Evolutionary conservation across 2,113 vertebrate species (phyloP).

Genomic region (Bungarus multicinctus): DNA sequence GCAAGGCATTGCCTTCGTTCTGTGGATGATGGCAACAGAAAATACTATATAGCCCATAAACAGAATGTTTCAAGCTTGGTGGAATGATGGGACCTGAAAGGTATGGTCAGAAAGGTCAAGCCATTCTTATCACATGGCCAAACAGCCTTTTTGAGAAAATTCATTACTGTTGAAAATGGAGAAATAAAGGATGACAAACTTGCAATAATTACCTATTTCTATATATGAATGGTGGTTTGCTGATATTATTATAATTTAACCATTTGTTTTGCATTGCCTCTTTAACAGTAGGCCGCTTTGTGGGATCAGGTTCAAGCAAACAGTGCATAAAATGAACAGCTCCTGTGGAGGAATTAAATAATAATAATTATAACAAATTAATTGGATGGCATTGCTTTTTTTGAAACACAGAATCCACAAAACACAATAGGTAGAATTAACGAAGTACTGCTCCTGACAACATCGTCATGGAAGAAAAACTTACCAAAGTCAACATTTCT

Average conservation of each 20-base stretch:
- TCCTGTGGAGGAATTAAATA: constrained; percentile 53
- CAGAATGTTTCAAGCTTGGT: not conserved
- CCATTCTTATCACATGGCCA: not conserved
- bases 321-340: constrained; percentile 76
- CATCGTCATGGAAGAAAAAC: not conserved
- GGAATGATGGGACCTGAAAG: not conserved
- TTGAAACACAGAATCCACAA: not conserved
- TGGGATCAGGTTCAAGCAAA: constrained; percentile 78
- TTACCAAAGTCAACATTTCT: not conserved
- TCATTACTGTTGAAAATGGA: not conserved
- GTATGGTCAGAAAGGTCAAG: not conserved
- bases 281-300: constrained; percentile 73
- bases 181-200: not conserved
- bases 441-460: not conserved
- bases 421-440: not conserved
- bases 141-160: not conserved
- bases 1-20: not conserved
- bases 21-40: not conserved
- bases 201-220: constrained; percentile 74
- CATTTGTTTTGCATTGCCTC: constrained; percentile 77
- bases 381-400: not conserved
- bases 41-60: not conserved
- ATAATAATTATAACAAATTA: not conserved
- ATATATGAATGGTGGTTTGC: constrained; percentile 63
- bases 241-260: constrained; percentile 74